Percentiles rank a stretch among this genome's conserved stretches.
phyloP scores from a whole-genome alignment of 2,113 vertebrate species.

The Micronycteris hirsuta region DNA sequence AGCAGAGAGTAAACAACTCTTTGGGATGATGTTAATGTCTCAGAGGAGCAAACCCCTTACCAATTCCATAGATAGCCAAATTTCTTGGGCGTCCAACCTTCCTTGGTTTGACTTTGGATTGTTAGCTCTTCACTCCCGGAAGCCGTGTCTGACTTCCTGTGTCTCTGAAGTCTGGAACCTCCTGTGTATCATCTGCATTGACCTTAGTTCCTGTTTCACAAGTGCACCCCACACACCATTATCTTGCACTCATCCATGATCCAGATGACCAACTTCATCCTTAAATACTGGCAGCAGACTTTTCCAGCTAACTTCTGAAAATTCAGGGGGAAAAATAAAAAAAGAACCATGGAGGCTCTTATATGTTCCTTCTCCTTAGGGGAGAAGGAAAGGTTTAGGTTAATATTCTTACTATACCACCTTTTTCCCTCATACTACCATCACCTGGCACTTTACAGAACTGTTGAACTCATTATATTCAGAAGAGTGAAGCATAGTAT shows the following conservation, averaged over 20 bases:
- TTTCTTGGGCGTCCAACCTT: not conserved
- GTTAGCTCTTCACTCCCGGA: not conserved
- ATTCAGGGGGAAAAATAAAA: not conserved
- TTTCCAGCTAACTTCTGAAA: not conserved
- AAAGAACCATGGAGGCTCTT: not conserved
- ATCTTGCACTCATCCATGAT: not conserved
- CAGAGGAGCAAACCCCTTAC: not conserved
- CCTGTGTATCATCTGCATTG: not conserved
- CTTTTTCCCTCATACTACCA: not conserved
- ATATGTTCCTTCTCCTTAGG: not conserved
- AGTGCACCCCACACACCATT: not conserved
- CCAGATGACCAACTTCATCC: not conserved
- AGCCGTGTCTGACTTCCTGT: not conserved
- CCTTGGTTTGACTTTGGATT: not conserved
- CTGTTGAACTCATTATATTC: not conserved
- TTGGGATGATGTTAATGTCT: not conserved
- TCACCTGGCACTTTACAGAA: not conserved
- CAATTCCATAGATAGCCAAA: not conserved
- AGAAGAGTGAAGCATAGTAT: not conserved
- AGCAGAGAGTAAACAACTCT: not conserved
- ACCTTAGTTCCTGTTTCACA: not conserved
- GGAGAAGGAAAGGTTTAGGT: not conserved
- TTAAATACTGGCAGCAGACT: not conserved
- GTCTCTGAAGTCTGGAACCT: not conserved
- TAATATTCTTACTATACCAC: not conserved